Base-by-base conservation (phyloP, 2,113 vertebrate genomes). In the Elephantulus edwardii region DNA sequence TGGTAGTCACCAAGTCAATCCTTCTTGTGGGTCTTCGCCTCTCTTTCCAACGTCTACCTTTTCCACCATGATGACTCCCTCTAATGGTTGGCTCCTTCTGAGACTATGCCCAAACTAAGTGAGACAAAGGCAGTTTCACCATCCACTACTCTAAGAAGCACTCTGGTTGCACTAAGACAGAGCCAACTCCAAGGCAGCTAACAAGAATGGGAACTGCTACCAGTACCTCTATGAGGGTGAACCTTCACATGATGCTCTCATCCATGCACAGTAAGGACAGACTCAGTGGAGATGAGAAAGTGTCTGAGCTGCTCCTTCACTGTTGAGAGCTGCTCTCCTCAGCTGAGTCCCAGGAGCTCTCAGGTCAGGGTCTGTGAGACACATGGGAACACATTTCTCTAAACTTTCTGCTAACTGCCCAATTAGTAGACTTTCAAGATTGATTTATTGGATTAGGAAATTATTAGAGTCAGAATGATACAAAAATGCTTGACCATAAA, bases 391-490 rank as follows among this genome's bases (percentile, higher is more conserved):
- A 16, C 28, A 28, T 72, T 75, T 60, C 66, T 81, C 42, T 13
- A 44, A 40, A 62, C 6, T 22, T 20, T 17, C 33, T 66, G 3
- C 60, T 77, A 52, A 22, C 17, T 52, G 68, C 60, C 52, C 75
- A 56, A 42, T 26, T 46, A 26, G 26, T n/a, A 17, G 74, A 11
- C 6, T 38, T 90, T 78, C n/a, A 22, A 44, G 30, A 6, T 78
- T 58, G 35, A 12, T 46, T 90, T 58, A 82, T 28, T 79, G 76
- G 16, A 40, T 92, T 78, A 74, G 38, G 17, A 85, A 92, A 82
- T 54, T 71, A 52, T 85, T 22, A 78, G 84, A 85, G 52, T 84
- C 72, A 86, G 50, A 90, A 88, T 68, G 13, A 50, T 81, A 76
- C 62, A 81, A 75, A 80, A 14, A 54, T 35, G 62, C 46, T 24